Evolutionary conservation across 2,888 invertebrate genomes (phyloP).

Genomic region (Dendrolimus pini): DNA sequence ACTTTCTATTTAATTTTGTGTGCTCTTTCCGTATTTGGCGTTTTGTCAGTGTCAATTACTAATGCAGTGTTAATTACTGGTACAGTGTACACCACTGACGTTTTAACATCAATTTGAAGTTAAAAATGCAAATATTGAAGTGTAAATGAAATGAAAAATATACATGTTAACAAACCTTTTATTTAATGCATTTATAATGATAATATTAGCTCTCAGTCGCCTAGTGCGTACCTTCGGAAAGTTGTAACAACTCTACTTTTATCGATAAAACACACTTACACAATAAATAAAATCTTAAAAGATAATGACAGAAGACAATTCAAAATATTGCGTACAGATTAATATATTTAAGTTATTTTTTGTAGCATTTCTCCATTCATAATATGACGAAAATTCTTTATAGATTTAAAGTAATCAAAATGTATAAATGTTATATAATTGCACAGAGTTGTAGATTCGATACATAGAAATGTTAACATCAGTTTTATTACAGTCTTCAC

Average conservation of each 20-base stretch:
- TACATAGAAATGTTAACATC: background rate
- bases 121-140: background rate
- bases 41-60: too few species aligned
- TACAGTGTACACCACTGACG: too few species aligned
- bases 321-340: constrained; percentile 26
- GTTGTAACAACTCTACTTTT: constrained; percentile 66
- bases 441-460: background rate
- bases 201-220: constrained; percentile 76
- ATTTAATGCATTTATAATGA: constrained; percentile 74
- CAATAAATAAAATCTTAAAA: constrained; percentile 25
- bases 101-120: too few species aligned
- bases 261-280: constrained; percentile 31
- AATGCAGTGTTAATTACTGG: too few species aligned
- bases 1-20: too few species aligned
- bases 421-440: background rate
- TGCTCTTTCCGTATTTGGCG: too few species aligned
- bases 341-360: constrained; percentile 5
- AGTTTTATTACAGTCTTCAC: background rate
- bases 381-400: background rate
- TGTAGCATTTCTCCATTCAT: background rate
- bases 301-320: constrained; percentile 26
- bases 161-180: constrained; percentile 68
- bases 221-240: constrained; percentile 77
- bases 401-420: background rate
- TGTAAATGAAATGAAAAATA: constrained; percentile 1